Percentiles rank a stretch among this genome's conserved stretches.
These are phyloP conservation scores for Ommatoiulus sabulosus DNA, from an alignment of 2,888 invertebrate species.

Conservation along the genomic window DNA sequence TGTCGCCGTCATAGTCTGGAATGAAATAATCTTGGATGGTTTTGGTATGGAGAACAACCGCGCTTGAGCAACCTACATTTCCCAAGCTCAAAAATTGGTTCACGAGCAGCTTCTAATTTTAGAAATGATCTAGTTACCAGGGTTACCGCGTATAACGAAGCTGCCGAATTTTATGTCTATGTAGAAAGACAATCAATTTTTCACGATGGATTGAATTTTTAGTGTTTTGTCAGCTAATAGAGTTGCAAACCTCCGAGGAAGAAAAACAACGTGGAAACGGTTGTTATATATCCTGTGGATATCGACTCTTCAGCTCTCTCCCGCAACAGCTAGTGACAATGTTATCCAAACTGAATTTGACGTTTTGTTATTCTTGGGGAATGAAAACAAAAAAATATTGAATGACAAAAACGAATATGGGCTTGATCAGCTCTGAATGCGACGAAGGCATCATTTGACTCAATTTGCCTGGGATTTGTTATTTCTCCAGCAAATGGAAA, in stretches of 20 bases:
- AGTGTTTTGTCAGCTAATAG: neutral
- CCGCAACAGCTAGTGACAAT: neutral
- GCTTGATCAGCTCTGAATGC: neutral
- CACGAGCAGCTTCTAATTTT: neutral
- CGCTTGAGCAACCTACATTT: neutral
- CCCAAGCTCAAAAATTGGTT: neutral
- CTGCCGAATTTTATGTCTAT: neutral
- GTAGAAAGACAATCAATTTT: neutral
- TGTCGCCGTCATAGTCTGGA: neutral
- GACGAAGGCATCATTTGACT: neutral
- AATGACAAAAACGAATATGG: neutral
- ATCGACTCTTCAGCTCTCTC: neutral
- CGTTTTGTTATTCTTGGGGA: neutral
- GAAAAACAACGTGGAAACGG: neutral
- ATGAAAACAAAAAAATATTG: neutral
- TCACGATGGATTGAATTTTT: constrained; percentile 1
- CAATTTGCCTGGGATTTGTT: neutral
- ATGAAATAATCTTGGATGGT: neutral
- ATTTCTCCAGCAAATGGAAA: neutral
- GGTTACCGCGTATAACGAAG: neutral
- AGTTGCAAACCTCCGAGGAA: neutral
- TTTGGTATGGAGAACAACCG: neutral
- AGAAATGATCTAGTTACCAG: neutral
- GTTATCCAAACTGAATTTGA: constrained; percentile 1
- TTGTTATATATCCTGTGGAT: neutral